Base-by-base conservation (phyloP, 2,888 invertebrate genomes). In the Globia sparganii region DNA sequence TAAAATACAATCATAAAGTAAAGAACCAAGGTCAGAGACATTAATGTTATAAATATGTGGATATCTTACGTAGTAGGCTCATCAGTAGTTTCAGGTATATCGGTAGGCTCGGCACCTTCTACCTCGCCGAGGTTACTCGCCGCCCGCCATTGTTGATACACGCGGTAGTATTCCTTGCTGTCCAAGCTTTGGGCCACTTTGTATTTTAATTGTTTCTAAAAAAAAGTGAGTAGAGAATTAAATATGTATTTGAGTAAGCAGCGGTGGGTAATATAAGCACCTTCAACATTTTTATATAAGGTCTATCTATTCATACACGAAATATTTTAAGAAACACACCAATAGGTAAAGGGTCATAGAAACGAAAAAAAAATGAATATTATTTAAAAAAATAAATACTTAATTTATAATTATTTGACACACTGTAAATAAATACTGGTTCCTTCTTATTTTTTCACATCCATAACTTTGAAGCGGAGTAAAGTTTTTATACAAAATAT, bases 141-240 rank as follows among this genome's bases (percentile, higher is more conserved):
- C 13, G 95, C 94, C 68, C 97, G 95, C 93, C 97, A 97, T 86
- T 97, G 97, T 89, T 98, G 98, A 86, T 97, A 98, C 87, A 97
- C 97, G 85, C 97, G 97, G 91, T 98, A 99, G 94, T 99, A 99
- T 73, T 98, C 98, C 93, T 99, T 99, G 92, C 99, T 99, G 96
- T 99, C 99, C 89, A 98, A 97, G 92, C 99, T 99, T 75, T 98
- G 98, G 0, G 99, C 99, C 73, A 99, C 98, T 97, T 99, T 99
- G 96, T 98, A 98, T 94, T 99, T 98, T 61, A 98, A 94, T 94
- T 98, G 98, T 97, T 98, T 98, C 97, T 98, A 93, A 66, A 94
- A 88, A 88, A 58, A 43, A 0, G 5, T 11, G 25, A 34, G 5
- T 6, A 13, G 9, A 31, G 4, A 34, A 18, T 37, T 6, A 43